Evolutionary conservation across 1,140 invertebrate species (phyloP), one percentile per base, ranked within the genome.

Genomic region (Bilobella aurantiaca): DNA sequence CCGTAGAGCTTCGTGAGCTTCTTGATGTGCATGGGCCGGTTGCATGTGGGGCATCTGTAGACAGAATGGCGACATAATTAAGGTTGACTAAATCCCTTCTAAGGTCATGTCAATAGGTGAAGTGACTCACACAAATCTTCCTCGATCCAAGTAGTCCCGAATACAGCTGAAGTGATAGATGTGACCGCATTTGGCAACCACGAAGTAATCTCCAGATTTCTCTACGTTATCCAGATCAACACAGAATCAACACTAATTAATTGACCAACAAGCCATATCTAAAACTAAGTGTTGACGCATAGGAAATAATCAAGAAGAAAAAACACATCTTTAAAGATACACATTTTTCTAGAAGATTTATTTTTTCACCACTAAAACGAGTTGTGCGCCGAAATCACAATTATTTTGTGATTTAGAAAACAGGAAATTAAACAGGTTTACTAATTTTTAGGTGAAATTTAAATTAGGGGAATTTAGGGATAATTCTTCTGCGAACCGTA

Each of bases 1-100:
- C 68, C 68, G 34, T 59, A 69, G 12, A 69, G 23, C 47, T 64
- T 69, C 0, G 68, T 69, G 5, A 69, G 31, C 56, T 69, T 69
- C 57, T 60, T 69, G 0, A 56, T 21, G 3, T 62, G 57, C n/a
- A 66, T 58, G 5, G 61, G 37, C 29, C 31, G 61, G 21, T 62
- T 60, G 34, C 68, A 69, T 5, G 53, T 66, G 12, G 68, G 68
- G 37, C 68, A 69, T 25, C 64, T 5, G 14, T 42, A 62, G 46
- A 62, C 28, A 62, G 5, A 8, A 59, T 12, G 31, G 23, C 8
- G 5, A 21, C 53, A 21, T 8, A 23, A 23, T 57, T 8, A 23
- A 28, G 5, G n/a, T 28, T 23, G 53, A 59, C 3, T 59, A 23
- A 18, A 18, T 62, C 16, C 25, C 28, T 14, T 12, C n/a, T n/a